Base-by-base conservation (phyloP, 2,888 invertebrate species). In the Apocheima hispidaria region DNA sequence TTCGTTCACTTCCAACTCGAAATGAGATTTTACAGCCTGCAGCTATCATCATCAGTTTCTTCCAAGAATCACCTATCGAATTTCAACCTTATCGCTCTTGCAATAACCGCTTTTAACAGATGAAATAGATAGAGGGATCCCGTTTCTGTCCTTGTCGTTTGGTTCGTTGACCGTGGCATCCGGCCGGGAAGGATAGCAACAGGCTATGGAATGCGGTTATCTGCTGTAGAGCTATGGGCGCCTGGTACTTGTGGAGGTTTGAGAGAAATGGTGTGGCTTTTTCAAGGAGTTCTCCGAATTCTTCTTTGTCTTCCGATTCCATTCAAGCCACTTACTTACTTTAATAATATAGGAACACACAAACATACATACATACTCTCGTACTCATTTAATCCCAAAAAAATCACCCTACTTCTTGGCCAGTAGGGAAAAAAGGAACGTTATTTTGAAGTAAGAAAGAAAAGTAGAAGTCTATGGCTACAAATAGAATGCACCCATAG, bases 191-290 rank as follows among this genome's bases (percentile, higher is more conserved):
- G 80, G 81, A 81, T 79, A 72, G 78, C 79, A 75, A 69, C 74
- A 65, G 62, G 70, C 71, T 66, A 63, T 74, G 90, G 88, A 88
- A 90, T 90, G 86, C 75, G 70, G 73, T 63, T 66, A 78, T 69
- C 78, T 84, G 66, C 79, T 82, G n/a, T 46, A 38, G n/a, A 21
- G 4, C 30, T 40, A 54, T 60, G 46, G 6, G 6, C 4, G 43
- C 60, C 91, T 92, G 74, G 91, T 92, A 86, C 69, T 76, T 83
- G 82, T 83, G 84, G 87, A 88, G 85, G 84, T 76, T 86, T 84
- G 81, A 52, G 81, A 83, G 80, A 81, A 78, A 78, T 81, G 79
- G 79, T 78, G 81, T 77, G 77, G 72, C 72, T 72, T 66, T 59
- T 62, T 9, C 41, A 21, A 20, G 21, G 23, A n/a, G 23, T 26